Base-by-base conservation (phyloP, 2,888 invertebrate genomes). In the Sussaba pulchella region DNA sequence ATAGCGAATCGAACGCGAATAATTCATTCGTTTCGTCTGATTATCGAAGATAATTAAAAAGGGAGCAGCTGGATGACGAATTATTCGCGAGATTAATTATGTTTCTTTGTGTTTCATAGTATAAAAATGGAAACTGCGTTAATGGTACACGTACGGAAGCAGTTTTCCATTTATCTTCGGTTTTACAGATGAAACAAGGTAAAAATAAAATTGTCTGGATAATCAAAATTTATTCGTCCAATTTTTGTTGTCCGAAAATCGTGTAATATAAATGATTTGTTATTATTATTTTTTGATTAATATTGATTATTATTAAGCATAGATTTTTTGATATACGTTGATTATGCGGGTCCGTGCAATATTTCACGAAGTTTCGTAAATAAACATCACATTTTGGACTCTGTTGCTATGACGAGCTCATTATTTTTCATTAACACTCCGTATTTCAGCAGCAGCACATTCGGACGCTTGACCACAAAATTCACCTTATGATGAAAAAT, bases 281-380 rank as follows among this genome's bases (percentile, higher is more conserved):
- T 74, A 66, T 74, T 50, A 59, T 71, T 71, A 66, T 66, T 43
- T 72, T 78, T 82, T 81, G 54, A 81, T 78, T 78, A 83, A 82
- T 78, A 81, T 81, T 81, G 79, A 78, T 84, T 83, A 81, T 80
- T 83, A 81, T 81, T 81, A 82, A 82, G 78, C 75, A 78, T 76
- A 76, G 52, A 76, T 78, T 74, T 78, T 78, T 74, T 78, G 43
- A 81, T 75, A 82, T 82, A 78, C 78, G 84, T 85, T 84, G 81
- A 82, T 84, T 79, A 80, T 86, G 84, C 81, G 89, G 90, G 86
- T 85, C 85, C 83, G 90, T 91, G 90, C 90, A 90, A 91, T 90
- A 86, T 82, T 83, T 84, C 80, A 69, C 54, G 63, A 67, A 47
- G 21, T 66, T 66, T 74, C 47, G 43, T 19, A 19, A 39, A 41